Conservation (phyloP, 2,888 invertebrate genomes). For the Ophion ellenae region DNA sequence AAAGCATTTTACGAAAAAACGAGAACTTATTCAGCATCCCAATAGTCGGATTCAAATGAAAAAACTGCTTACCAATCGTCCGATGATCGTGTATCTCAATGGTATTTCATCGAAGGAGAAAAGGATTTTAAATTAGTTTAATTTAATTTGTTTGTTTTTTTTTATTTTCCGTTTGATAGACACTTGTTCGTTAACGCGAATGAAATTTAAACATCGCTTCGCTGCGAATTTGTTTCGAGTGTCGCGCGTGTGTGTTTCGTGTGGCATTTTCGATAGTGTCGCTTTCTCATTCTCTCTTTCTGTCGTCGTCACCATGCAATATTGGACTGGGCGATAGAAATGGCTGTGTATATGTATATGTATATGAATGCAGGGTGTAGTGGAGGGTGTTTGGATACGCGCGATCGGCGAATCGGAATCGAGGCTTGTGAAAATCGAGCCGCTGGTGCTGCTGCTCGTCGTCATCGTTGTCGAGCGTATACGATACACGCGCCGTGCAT, state of each 20-base stretch:
- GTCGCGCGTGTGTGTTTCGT: too few relatives aligned
- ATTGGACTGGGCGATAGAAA: not conserved
- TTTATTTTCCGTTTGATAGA: not conserved
- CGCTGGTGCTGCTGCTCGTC: not conserved
- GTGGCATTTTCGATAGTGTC: not conserved
- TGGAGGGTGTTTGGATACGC: too few relatives aligned
- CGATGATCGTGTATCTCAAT: constrained; percentile 22
- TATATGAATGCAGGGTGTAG: too few relatives aligned
- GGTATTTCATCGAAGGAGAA: constrained; percentile 17
- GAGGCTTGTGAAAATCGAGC: not conserved
- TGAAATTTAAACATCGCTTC: constrained; percentile 1
- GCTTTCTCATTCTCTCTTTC: too few relatives aligned
- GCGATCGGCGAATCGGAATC: not conserved
- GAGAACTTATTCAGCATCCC: not conserved
- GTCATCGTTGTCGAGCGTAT: not conserved
- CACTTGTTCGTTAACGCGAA: not conserved
- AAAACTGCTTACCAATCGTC: constrained; percentile 6
- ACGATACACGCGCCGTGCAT: not conserved
- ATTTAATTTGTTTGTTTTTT: not conserved
- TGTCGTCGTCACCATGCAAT: not conserved
- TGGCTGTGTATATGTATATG: too few relatives aligned
- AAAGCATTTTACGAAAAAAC: not conserved
- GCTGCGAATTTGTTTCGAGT: not conserved
- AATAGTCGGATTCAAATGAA: not conserved
- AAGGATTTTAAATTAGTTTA: constrained; percentile 12